Percentiles rank a stretch among this genome's conserved stretches.
Evolutionary conservation across 2,797 vertebrate species (phyloP).

Genomic region (Tadarida brasiliensis): DNA sequence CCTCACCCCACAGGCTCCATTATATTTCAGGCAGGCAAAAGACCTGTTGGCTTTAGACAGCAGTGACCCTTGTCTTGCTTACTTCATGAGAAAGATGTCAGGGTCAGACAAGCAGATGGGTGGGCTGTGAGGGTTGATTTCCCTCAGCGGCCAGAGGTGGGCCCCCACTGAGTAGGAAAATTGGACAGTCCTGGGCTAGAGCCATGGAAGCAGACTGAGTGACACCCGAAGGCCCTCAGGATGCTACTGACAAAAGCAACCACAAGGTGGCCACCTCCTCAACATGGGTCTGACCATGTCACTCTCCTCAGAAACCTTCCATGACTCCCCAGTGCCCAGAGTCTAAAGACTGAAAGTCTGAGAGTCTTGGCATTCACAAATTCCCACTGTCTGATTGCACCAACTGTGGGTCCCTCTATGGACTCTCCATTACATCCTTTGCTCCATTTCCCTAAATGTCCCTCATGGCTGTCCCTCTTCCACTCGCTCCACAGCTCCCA

Average conservation of each 20-base stretch:
- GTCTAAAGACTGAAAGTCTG: neutral
- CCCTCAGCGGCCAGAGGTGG: neutral
- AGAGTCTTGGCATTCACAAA: neutral
- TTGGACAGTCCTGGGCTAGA: neutral
- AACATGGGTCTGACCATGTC: neutral
- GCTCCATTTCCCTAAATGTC: neutral
- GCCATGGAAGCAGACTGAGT: neutral
- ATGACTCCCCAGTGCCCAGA: neutral
- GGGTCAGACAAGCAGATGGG: neutral
- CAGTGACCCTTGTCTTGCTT: neutral
- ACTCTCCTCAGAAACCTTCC: neutral
- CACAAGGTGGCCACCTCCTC: fast-evolving
- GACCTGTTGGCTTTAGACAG: neutral
- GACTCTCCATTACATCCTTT: neutral
- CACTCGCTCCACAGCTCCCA: neutral
- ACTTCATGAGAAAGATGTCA: neutral
- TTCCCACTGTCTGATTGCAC: neutral
- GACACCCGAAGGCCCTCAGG: neutral
- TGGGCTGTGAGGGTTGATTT: neutral
- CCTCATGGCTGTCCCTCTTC: neutral
- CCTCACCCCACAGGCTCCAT: neutral
- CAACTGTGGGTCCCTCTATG: neutral
- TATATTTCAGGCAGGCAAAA: neutral
- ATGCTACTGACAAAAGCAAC: neutral
- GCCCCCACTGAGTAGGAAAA: neutral